Evolutionary conservation across 2,797 vertebrate species (phyloP).

Genomic region (Varecia variegata): DNA sequence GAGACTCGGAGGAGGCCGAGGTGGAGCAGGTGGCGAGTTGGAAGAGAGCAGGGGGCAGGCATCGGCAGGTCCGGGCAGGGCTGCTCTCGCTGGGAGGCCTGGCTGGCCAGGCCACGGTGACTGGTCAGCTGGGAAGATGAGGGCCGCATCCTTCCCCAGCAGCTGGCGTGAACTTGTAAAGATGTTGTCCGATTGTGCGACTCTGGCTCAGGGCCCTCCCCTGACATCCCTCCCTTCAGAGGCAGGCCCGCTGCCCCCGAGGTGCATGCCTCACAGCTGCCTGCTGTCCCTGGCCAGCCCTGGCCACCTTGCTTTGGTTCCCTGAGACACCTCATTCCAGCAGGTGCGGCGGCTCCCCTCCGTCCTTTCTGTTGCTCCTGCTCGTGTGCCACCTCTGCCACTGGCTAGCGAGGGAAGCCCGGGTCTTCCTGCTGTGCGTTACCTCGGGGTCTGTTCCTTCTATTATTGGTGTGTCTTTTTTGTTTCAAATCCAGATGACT

Average conservation of each 20-base stretch:
- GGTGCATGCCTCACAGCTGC: neutral
- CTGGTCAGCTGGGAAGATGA: neutral
- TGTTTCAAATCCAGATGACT: neutral
- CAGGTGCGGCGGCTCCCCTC: neutral
- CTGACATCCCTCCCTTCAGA: neutral
- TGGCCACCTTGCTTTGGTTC: neutral
- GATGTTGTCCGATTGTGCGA: accelerated
- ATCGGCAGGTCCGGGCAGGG: neutral
- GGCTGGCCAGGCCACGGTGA: neutral
- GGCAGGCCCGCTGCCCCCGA: neutral
- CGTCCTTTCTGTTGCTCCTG: neutral
- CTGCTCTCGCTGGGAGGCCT: neutral
- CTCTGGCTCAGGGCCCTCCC: neutral
- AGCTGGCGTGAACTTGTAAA: neutral
- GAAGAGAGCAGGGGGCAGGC: neutral
- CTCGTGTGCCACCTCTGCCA: neutral
- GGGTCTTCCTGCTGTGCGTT: neutral
- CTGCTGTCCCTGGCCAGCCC: neutral
- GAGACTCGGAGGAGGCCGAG: neutral
- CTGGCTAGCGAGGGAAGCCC: neutral
- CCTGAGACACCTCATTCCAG: neutral
- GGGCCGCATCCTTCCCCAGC: neutral
- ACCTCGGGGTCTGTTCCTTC: accelerated
- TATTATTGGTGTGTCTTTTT: neutral
- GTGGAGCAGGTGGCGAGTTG: too few relatives aligned